These are phyloP conservation scores for Etia nguti DNA, from an alignment of 2,113 vertebrate genomes.

Conservation along the genomic window DNA sequence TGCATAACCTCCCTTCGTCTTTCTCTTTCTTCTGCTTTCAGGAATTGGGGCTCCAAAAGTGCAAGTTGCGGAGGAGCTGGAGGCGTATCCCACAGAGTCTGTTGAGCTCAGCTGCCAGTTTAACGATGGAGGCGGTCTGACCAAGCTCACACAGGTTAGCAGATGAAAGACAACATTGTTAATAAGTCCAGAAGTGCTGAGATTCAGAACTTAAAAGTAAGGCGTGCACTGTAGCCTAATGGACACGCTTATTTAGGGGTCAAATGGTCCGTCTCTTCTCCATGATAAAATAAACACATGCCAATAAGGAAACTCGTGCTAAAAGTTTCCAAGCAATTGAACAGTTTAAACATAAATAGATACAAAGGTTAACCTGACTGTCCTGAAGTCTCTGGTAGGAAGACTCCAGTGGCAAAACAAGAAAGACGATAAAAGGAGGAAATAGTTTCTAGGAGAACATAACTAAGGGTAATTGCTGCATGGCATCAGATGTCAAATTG, in stretches of 20 bases:
- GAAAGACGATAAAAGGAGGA: background rate
- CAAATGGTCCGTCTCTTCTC: background rate
- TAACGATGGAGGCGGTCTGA: slow-evolving; percentile 40
- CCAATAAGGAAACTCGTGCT: background rate
- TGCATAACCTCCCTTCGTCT: background rate
- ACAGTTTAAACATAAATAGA: background rate
- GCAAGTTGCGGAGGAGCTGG: slow-evolving; percentile 60
- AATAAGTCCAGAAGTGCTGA: background rate
- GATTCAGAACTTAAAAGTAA: background rate
- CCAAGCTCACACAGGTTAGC: slow-evolving; percentile 71
- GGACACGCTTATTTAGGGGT: background rate
- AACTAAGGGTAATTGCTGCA: fast-evolving
- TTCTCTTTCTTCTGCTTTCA: slow-evolving; percentile 2
- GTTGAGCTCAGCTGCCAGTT: slow-evolving; percentile 69
- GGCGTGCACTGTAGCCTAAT: background rate
- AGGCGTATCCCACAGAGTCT: slow-evolving; percentile 61
- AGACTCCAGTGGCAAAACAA: background rate
- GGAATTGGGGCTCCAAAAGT: slow-evolving; percentile 60
- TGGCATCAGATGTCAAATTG: background rate
- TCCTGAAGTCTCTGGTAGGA: fast-evolving
- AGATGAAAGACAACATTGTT: background rate
- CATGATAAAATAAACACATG: fast-evolving
- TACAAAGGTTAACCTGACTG: background rate
- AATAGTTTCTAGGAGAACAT: background rate
- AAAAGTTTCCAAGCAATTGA: background rate